phyloP scores from a whole-genome alignment of 2,113 vertebrate species.

The Oreochromis spilurus region DNA sequence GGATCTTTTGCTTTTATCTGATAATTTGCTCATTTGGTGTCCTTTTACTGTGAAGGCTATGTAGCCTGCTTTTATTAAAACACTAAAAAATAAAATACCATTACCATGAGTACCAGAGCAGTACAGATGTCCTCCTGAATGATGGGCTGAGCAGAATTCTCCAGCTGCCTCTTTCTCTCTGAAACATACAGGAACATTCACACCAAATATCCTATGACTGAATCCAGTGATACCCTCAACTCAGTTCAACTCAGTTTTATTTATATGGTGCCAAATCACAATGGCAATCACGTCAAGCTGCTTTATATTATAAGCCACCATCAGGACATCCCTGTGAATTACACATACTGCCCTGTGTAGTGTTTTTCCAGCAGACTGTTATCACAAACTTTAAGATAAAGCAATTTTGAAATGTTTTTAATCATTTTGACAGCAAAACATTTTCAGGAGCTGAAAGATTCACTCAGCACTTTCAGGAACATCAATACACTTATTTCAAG shows the following conservation, averaged over 20 bases:
- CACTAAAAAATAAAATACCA: not conserved
- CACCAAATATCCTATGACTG: not conserved
- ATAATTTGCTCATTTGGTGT: not conserved
- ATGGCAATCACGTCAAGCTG: not conserved
- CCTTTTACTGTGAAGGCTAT: not conserved
- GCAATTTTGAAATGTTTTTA: not conserved
- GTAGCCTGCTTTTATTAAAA: not conserved
- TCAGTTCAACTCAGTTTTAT: not conserved
- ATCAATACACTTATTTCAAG: not conserved
- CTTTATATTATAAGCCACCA: not conserved
- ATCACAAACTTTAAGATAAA: not conserved
- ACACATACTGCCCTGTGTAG: not conserved
- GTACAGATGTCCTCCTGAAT: constrained; percentile 82
- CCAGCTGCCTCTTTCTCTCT: constrained; percentile 83
- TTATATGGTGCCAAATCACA: not conserved
- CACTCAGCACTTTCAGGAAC: not conserved
- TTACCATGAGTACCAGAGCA: constrained; percentile 94
- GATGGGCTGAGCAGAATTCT: constrained; percentile 75
- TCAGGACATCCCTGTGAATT: not conserved
- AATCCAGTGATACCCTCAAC: not conserved
- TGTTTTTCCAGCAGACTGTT: not conserved
- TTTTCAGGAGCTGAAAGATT: not conserved
- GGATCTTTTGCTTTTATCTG: not conserved
- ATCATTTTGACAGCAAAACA: not conserved
- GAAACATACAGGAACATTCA: not conserved